Evolutionary conservation across 2,797 vertebrate genomes (phyloP).

Genomic region (Ceryle rudis): DNA sequence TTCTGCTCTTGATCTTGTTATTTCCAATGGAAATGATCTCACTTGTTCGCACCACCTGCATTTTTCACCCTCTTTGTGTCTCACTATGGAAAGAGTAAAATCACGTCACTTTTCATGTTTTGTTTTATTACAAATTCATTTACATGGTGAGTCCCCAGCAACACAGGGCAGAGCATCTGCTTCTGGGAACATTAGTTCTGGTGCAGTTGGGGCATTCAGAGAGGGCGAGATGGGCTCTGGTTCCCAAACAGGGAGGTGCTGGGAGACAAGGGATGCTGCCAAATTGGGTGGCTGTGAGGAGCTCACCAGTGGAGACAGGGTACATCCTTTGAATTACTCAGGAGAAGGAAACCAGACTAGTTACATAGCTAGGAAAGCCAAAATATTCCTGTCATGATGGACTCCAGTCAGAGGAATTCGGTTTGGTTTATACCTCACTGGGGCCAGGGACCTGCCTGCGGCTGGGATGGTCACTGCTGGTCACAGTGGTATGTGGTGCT

Average conservation of each 20-base stretch:
- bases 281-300: neutral
- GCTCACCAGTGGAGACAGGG: neutral
- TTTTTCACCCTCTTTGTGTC: neutral
- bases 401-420: neutral
- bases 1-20: neutral
- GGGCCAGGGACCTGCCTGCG: too few relatives aligned
- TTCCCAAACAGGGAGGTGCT: neutral
- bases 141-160: neutral
- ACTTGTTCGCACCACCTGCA: neutral
- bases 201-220: neutral
- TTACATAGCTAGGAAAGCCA: neutral
- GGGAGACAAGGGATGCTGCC: neutral
- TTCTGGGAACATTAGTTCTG: neutral
- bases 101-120: neutral
- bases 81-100: neutral
- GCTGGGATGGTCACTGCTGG: neutral
- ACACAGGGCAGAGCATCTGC: neutral
- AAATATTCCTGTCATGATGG: neutral
- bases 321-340: neutral
- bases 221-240: too few relatives aligned
- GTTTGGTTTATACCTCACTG: too few relatives aligned
- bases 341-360: neutral
- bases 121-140: neutral
- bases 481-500: rapidly evolving
- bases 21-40: neutral